phyloP scores from a whole-genome alignment of 2,888 invertebrate species.

The Drosophila greeni region DNA sequence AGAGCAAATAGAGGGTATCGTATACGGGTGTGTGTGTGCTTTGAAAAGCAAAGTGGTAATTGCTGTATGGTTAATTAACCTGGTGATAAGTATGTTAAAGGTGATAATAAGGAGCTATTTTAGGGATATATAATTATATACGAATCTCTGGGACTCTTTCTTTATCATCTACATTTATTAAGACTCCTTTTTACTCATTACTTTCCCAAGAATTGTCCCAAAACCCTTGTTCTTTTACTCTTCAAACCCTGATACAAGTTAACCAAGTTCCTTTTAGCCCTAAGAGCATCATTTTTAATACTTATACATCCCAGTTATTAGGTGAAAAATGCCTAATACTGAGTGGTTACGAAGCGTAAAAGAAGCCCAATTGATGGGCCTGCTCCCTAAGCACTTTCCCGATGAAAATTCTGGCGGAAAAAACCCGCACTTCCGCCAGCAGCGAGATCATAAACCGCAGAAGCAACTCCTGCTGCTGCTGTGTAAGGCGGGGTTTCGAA shows the following conservation, averaged over 20 bases:
- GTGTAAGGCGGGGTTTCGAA: constrained; percentile 46
- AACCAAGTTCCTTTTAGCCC: background rate
- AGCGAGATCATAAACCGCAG: constrained; percentile 18
- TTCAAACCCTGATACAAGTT: background rate
- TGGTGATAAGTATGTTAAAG: too few species aligned
- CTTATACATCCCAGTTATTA: background rate
- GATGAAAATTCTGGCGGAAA: constrained; percentile 12
- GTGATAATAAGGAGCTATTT: too few species aligned
- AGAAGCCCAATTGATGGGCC: constrained; percentile 5
- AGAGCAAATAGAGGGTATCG: background rate
- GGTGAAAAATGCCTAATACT: constrained; percentile 1
- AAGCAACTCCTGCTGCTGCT: constrained; percentile 17
- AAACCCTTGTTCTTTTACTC: too few species aligned
- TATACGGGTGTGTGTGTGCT: too few species aligned
- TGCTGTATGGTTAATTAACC: background rate
- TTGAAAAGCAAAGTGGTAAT: background rate
- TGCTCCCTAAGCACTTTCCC: background rate
- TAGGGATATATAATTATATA: too few species aligned
- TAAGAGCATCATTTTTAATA: background rate
- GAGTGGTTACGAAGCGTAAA: constrained; percentile 8
- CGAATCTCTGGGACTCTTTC: background rate
- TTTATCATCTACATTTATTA: background rate
- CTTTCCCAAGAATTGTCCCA: background rate
- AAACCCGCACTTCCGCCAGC: constrained; percentile 5
- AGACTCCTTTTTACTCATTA: background rate